Base-by-base conservation (phyloP, 2,888 invertebrate species). In the Gibbula magus region DNA sequence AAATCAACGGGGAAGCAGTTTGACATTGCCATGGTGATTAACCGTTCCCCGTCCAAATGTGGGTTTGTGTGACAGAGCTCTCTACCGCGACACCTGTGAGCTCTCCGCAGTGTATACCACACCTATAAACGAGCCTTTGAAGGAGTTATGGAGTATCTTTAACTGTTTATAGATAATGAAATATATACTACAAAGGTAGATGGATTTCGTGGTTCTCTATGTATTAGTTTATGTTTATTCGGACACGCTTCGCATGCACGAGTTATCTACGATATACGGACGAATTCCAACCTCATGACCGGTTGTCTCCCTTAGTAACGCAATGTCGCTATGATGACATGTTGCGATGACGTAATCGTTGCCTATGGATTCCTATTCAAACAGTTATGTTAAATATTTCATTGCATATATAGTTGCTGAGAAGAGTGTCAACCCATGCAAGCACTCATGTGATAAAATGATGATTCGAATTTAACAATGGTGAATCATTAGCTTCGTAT, bases 1-100 rank as follows among this genome's bases (percentile, higher is more conserved):
- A 29, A 70, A 20, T 20, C 70, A 20, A 32, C 70, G 35, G 32
- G 70, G 39, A 16, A 35, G 3, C 39, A 4, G 7, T 39, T 4
- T 35, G 35, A 70, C 70, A 32, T 35, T 70, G 70, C 70, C 20
- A 70, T 39, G n/a, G 70, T 70, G 39, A 70, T 70, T 70, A 35
- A 20, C 70, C 2, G 8, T 35, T 2, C 3, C 39, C 32, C 18
- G 10, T 8, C 20, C 39, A 29, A n/a, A 56, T 56, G 56, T 56
- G 56, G 20, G 22, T 56, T 56, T 56, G 56, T 56, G 56, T 18
- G 70, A 29, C 70, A 32, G 32, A 8, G n/a, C 35, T 70, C 70
- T 29, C 8, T 18, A n/a, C 70, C 32, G 35, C 20, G 20, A 70
- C 70, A 39, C 70, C 70, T 70, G 39, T n/a, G 70, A 18, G 70